phyloP scores from a whole-genome alignment of 2,888 invertebrate genomes.

The Cheilosia grossa region DNA sequence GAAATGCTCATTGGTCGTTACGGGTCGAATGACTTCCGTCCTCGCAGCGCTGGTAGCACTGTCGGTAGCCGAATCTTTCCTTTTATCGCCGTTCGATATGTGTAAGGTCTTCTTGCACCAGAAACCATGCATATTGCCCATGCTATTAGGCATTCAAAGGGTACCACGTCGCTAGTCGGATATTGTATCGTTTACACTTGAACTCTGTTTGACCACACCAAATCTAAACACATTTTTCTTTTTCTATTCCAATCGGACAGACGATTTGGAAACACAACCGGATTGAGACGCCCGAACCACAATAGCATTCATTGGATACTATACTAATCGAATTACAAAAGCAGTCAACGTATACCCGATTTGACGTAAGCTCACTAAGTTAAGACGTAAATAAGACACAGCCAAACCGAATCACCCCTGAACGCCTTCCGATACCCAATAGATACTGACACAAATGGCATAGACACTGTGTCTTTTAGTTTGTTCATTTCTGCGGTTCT shows the following conservation, averaged over 20 bases:
- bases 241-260: neutral
- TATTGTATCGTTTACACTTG: slow-evolving; percentile 44
- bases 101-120: slow-evolving; percentile 81
- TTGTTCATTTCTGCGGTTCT: slow-evolving; percentile 42
- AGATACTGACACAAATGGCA: slow-evolving; percentile 64
- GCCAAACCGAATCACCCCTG: slow-evolving; percentile 49
- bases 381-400: slow-evolving; percentile 26
- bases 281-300: slow-evolving; percentile 21
- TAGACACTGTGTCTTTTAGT: slow-evolving; percentile 64
- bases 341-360: slow-evolving; percentile 16
- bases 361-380: slow-evolving; percentile 8
- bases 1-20: slow-evolving; percentile 55
- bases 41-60: slow-evolving; percentile 59
- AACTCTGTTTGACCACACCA: slow-evolving; percentile 31
- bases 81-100: slow-evolving; percentile 61
- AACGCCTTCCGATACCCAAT: slow-evolving; percentile 52
- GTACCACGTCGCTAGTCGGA: neutral
- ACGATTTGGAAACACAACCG: slow-evolving; percentile 3
- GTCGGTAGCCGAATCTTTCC: slow-evolving; percentile 26
- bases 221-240: neutral
- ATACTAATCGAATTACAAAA: slow-evolving; percentile 24
- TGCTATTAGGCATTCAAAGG: slow-evolving; percentile 76
- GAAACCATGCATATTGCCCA: slow-evolving; percentile 82
- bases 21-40: slow-evolving; percentile 68
- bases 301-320: slow-evolving; percentile 27